Percentiles rank a stretch among this genome's conserved stretches.
phyloP scores from a whole-genome alignment of 2,888 invertebrate species.

The Plagodis dolabraria region DNA sequence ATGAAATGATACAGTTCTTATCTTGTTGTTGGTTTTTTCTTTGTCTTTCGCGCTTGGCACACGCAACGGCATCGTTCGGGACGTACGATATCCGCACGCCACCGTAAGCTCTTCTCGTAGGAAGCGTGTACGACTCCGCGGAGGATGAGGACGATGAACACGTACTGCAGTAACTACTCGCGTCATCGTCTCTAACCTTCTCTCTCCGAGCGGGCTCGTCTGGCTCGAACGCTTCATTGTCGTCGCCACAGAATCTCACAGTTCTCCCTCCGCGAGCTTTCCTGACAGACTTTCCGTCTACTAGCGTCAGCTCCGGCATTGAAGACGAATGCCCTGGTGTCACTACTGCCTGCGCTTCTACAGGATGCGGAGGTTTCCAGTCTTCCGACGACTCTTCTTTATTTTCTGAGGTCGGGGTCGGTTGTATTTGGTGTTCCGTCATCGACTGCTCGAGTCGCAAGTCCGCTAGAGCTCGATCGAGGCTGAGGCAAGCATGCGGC shows the following conservation, averaged over 20 bases:
- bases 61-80: conserved; percentile 95
- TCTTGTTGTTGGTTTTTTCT: conserved; percentile 87
- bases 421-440: conserved; percentile 88
- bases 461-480: conserved; percentile 76
- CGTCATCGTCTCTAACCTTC: conserved; percentile 85
- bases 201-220: conserved; percentile 69
- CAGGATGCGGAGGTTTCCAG: conserved; percentile 82
- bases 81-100: conserved; percentile 96
- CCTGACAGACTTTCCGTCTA: conserved; percentile 70
- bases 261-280: conserved; percentile 72
- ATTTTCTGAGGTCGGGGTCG: conserved; percentile 71
- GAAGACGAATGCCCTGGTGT: conserved; percentile 83
- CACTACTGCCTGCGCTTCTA: conserved; percentile 78
- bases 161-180: conserved; percentile 93
- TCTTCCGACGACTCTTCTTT: conserved; percentile 71
- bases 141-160: conserved; percentile 96
- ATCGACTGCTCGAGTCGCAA: conserved; percentile 88
- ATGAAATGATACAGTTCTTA: conserved; percentile 95
- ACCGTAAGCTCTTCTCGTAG: conserved; percentile 92
- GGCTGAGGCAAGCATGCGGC: conserved; percentile 73
- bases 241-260: conserved; percentile 77
- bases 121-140: conserved; percentile 93
- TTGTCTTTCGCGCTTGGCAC: conserved; percentile 88
- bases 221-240: conserved; percentile 77
- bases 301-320: conserved; percentile 78